phyloP scores from a whole-genome alignment of 2,888 invertebrate species.

The Habrosyne pyritoides region DNA sequence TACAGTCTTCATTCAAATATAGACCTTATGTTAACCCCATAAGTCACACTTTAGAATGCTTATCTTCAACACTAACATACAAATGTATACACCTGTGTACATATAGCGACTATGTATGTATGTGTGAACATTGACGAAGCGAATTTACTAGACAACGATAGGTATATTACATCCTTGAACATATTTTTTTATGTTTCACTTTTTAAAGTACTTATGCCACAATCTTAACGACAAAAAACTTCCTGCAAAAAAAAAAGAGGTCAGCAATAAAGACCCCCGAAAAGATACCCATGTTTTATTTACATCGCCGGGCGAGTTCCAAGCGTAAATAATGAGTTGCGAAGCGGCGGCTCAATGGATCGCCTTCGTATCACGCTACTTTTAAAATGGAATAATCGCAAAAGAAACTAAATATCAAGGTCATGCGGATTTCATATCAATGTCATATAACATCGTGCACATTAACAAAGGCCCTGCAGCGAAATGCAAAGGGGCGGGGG shows the following conservation, averaged over 20 bases:
- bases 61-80: conserved; percentile 47
- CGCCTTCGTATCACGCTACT: conserved; percentile 67
- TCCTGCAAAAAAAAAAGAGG: conserved; percentile 57
- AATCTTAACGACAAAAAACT: conserved; percentile 24
- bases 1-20: conserved; percentile 39
- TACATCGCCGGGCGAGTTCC: conserved; percentile 74
- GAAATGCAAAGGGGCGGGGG: conserved; percentile 84
- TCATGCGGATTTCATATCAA: conserved; percentile 83
- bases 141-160: conserved; percentile 25
- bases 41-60: conserved; percentile 54
- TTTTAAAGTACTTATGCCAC: conserved; percentile 27
- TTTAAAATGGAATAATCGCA: conserved; percentile 75
- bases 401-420: conserved; percentile 81
- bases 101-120: conserved; percentile 51
- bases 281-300: conserved; percentile 71
- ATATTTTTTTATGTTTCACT: conserved; percentile 12
- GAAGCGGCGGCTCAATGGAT: conserved; percentile 68
- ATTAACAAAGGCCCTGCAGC: conserved; percentile 83
- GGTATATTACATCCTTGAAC: conserved; percentile 6
- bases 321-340: conserved; percentile 65
- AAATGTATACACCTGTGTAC: conserved; percentile 65
- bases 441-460: conserved; percentile 82
- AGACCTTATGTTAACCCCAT: conserved; percentile 45
- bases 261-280: conserved; percentile 69
- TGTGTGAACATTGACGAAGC: conserved; percentile 46